Evolutionary conservation across 2,888 invertebrate species (phyloP), one percentile per base, ranked within the genome.

Genomic region (Pogonocherus hispidulus): DNA sequence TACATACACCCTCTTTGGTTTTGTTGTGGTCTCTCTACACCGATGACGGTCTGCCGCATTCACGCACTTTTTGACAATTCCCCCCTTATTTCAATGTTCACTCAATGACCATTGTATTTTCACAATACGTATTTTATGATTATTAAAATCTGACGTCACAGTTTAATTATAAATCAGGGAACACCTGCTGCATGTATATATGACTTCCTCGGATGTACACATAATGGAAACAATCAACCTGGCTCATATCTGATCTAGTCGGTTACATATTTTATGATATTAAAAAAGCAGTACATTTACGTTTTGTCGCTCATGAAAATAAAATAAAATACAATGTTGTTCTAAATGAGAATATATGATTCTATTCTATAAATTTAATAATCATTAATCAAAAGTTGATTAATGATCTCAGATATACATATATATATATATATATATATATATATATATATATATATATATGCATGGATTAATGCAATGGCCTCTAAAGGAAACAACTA

Each of bases 31-130:
- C 73, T 72, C 70, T 70, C 71, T 52, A 41, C 64, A 71, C 70
- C 68, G 70, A 72, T 70, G 67, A 70, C 74, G 70, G 70, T 69
- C 70, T 57, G 66, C 71, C 75, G 74, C 72, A 75, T 76, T 73
- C 70, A 67, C 70, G 64, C 70, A 59, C 59, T 59, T 59, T 59
- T 59, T 59, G 59, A 59, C 59, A 59, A 59, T 23, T 59, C 59
- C 59, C 73, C 72, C 66, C 72, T 69, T 77, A 71, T 76, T 76
- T 74, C 73, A 73, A 72, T 71, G 67, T 71, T 72, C 69, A 68
- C 75, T 79, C 79, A 79, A 80, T 82, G 81, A 81, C 82, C 83
- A 84, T 84, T 84, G 83, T 83, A 77, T 78, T 78, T 82, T 77
- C 78, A 83, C 83, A 84, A 84, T 82, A 79, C 79, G 78, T 76